These are phyloP conservation scores for Brachypodius melanocephalos DNA, from an alignment of 2,113 vertebrate genomes.

Conservation along the genomic window DNA sequence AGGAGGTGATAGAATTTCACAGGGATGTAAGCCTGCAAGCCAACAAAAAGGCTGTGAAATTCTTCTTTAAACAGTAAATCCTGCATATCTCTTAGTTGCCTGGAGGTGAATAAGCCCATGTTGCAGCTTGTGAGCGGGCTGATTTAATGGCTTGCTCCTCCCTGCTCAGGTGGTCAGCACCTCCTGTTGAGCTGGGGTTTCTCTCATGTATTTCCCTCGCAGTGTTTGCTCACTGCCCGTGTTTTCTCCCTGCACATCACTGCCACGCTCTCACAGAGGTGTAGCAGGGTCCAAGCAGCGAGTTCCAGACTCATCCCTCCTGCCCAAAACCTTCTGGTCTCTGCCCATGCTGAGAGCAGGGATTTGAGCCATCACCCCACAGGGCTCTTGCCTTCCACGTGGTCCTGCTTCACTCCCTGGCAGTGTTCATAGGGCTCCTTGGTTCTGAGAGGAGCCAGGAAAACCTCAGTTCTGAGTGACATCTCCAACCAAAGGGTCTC, in stretches of 20 bases:
- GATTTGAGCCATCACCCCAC: accelerated
- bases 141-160: background rate
- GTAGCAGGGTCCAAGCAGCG: background rate
- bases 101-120: background rate
- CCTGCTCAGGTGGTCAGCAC: background rate
- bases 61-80: background rate
- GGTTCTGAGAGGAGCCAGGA: background rate
- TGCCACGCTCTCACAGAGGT: background rate
- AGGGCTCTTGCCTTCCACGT: accelerated
- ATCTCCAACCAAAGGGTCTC: background rate
- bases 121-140: background rate
- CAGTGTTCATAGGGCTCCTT: background rate
- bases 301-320: background rate
- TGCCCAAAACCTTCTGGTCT: accelerated
- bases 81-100: background rate
- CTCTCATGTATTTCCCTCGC: accelerated
- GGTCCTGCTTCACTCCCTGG: background rate
- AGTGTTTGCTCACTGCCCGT: accelerated
- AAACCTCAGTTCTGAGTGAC: background rate
- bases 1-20: background rate
- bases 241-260: background rate
- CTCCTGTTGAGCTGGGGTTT: background rate
- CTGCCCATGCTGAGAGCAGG: background rate
- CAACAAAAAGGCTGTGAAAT: background rate
- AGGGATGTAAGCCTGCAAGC: background rate